Evolutionary conservation across 2,113 vertebrate species (phyloP), one percentile per base, ranked within the genome.

Genomic region (Kobus ellipsiprymnus): DNA sequence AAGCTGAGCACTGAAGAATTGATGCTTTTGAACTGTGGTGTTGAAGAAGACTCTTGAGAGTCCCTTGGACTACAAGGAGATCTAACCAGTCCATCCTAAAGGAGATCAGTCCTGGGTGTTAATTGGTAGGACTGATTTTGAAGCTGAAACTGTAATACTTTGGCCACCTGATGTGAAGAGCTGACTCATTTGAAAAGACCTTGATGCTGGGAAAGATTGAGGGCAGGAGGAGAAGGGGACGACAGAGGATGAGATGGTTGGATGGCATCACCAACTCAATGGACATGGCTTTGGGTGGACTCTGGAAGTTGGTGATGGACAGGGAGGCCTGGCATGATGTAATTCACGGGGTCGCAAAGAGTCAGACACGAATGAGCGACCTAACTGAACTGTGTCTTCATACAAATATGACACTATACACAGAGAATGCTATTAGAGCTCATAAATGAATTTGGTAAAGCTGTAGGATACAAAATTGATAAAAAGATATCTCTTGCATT

Each of bases 311-410:
- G 33, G 17, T 67, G 4, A 67, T 36, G 64, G 33, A 36, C 33
- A 36, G 64, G 64, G 64, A 36, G 64, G 64, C 8, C 64, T 67
- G 64, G 64, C 0, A 1, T 36, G 64, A 9, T 21, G 8, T 4
- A 19, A 1, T 67, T 67, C 33, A 67, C 36, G 8, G 33, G 17
- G 16, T 67, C 8, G 0, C 62, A 67, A 33, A 64, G 64, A 67
- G 33, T 67, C 1, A 1, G 17, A 67, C 64, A 21, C 0, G 1
- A 67, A 1, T 21, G 8, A 67, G 64, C 0, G 2, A 67, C 33
- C n/a, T 19, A 67, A 36, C 64, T 67, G 17, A 67, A 36, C 64
- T 36, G 64, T 80, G 77, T 80, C 46, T 80, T 30, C 46, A 50
- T 19, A 33, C 27, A 50, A 50, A 80, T 50, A 30, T 80, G 29